Percentiles rank a stretch among this genome's conserved stretches.
Conservation (phyloP, 2,888 invertebrate genomes). For the Ecliptopera silaceata region DNA sequence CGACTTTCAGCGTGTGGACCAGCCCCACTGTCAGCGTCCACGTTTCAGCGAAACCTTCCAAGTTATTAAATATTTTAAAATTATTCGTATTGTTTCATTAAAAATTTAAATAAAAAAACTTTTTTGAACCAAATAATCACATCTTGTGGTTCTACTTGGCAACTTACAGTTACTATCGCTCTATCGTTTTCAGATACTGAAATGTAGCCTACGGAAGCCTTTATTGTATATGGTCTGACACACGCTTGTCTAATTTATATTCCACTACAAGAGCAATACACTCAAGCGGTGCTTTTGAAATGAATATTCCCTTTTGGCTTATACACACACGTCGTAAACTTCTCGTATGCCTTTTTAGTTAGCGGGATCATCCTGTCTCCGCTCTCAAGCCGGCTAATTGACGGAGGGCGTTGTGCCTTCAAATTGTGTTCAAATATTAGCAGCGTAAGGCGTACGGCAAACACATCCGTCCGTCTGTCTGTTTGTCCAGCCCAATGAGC, state of each 20-base stretch:
- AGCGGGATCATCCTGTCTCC: constrained; percentile 46
- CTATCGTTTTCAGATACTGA: no score
- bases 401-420: constrained; percentile 70
- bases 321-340: constrained; percentile 33
- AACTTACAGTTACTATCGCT: no score
- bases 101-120: no score
- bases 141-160: no score
- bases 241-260: constrained; percentile 15
- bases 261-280: constrained; percentile 44
- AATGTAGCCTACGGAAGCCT: neutral
- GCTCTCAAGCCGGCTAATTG: constrained; percentile 56
- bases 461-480: constrained; percentile 56
- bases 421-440: constrained; percentile 79
- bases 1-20: no score
- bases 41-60: no score
- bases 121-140: no score
- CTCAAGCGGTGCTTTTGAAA: constrained; percentile 48
- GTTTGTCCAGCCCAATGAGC: constrained; percentile 70
- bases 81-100: no score
- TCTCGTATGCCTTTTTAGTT: constrained; percentile 43
- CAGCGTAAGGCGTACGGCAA: constrained; percentile 64
- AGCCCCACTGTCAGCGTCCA: no score
- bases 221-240: neutral
- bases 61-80: no score
- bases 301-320: constrained; percentile 43